Evolutionary conservation across 1,140 invertebrate species (phyloP).

Genomic region (Dysdera silvatica): DNA sequence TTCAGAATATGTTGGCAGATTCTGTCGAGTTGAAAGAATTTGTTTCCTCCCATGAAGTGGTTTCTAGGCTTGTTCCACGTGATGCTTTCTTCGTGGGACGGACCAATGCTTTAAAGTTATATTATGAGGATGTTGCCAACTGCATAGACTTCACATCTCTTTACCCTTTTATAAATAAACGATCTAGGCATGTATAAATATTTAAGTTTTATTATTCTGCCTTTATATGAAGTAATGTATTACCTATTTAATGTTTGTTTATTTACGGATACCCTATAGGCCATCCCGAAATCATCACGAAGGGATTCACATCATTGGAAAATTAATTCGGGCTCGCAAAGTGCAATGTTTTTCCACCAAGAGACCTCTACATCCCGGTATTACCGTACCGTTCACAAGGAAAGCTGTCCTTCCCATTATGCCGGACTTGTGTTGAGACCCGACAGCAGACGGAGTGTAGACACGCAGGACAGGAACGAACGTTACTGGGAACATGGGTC

Average conservation of each 20-base stretch:
- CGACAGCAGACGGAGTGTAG: constrained; percentile 10
- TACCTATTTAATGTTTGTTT: too few relatives aligned
- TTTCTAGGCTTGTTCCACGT: background rate
- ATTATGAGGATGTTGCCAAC: background rate
- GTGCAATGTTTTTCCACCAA: background rate
- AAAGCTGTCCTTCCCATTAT: constrained; percentile 31
- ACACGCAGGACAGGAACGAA: constrained; percentile 38
- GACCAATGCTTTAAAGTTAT: constrained; percentile 8
- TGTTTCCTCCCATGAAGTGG: background rate
- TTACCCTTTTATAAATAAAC: constrained; percentile 2
- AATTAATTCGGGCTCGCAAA: background rate
- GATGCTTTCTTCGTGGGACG: constrained; percentile 10
- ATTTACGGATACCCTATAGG: background rate
- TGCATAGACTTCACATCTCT: constrained; percentile 7
- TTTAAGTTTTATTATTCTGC: too few relatives aligned
- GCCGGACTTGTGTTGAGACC: constrained; percentile 25
- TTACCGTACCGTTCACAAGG: background rate
- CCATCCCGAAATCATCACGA: background rate
- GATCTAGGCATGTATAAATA: too few relatives aligned
- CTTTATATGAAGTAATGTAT: too few relatives aligned
- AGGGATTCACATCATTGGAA: background rate
- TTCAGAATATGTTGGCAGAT: background rate
- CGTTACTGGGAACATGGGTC: constrained; percentile 42
- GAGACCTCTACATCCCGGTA: background rate
- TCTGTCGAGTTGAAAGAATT: background rate